Percentiles rank a stretch among this genome's conserved stretches.
Conservation (phyloP, 1,140 invertebrate species). For the Micrasema longulum region DNA sequence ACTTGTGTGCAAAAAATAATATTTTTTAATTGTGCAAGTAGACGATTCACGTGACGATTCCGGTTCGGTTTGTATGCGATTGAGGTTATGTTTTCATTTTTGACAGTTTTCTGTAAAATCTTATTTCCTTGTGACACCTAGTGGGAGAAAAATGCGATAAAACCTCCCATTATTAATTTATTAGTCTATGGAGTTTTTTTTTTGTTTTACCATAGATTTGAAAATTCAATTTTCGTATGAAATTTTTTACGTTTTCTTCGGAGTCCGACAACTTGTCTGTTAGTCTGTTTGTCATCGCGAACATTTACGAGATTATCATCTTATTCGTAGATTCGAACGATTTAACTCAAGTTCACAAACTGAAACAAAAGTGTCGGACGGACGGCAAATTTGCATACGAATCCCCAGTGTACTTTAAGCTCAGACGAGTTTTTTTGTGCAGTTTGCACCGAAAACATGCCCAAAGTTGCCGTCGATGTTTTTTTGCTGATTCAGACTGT, state of each 20-base stretch:
- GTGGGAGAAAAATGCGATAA: too few species aligned
- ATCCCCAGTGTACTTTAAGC: neutral
- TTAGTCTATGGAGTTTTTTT: neutral
- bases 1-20: too few species aligned
- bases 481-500: constrained; percentile 46
- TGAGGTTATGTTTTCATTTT: too few species aligned
- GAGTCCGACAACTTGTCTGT: neutral
- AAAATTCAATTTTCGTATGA: neutral
- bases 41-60: too few species aligned
- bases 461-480: constrained; percentile 31
- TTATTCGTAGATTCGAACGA: neutral
- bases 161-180: neutral
- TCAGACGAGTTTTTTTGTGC: constrained; percentile 2
- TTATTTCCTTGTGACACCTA: too few species aligned
- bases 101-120: too few species aligned
- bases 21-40: too few species aligned
- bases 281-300: constrained; percentile 28
- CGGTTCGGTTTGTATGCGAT: too few species aligned
- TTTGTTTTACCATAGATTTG: neutral
- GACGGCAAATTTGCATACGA: neutral
- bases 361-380: neutral
- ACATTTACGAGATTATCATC: constrained; percentile 4
- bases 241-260: neutral
- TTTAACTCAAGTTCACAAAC: neutral
- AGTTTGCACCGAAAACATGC: constrained; percentile 21